Conservation (phyloP, 2,888 invertebrate genomes). For the Dryobota labecula region DNA sequence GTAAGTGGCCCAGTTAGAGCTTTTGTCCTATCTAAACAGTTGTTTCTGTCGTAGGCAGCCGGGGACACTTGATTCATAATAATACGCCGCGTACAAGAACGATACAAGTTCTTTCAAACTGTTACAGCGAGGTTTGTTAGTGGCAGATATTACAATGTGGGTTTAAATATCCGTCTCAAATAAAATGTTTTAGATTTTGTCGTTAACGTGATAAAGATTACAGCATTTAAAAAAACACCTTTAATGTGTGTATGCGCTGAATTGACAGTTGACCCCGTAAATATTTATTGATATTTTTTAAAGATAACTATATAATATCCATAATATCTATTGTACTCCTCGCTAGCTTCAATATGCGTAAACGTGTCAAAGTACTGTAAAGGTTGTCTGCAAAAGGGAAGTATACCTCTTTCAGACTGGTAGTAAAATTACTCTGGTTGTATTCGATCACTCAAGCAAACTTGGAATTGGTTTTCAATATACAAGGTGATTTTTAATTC, state of each 20-base stretch:
- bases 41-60: slow-evolving; percentile 72
- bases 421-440: no score
- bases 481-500: no score
- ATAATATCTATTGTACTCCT: background rate
- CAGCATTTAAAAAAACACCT: background rate
- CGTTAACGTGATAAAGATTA: background rate
- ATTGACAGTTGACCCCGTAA: background rate
- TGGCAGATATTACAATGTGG: slow-evolving; percentile 10
- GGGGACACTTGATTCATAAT: slow-evolving; percentile 59
- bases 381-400: no score
- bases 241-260: background rate
- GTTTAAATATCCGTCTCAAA: background rate
- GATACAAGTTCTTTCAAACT: slow-evolving; percentile 50
- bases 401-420: no score
- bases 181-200: background rate
- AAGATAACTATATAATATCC: background rate
- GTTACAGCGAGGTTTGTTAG: slow-evolving; percentile 6
- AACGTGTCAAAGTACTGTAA: background rate
- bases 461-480: no score
- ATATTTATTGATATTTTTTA: background rate
- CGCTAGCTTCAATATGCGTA: background rate
- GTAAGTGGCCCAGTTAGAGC: slow-evolving; percentile 81
- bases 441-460: no score
- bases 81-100: slow-evolving; percentile 47
- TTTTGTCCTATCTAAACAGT: slow-evolving; percentile 84